These are phyloP conservation scores for Felis chaus DNA, from an alignment of 2,113 vertebrate genomes.

Conservation along the genomic window DNA sequence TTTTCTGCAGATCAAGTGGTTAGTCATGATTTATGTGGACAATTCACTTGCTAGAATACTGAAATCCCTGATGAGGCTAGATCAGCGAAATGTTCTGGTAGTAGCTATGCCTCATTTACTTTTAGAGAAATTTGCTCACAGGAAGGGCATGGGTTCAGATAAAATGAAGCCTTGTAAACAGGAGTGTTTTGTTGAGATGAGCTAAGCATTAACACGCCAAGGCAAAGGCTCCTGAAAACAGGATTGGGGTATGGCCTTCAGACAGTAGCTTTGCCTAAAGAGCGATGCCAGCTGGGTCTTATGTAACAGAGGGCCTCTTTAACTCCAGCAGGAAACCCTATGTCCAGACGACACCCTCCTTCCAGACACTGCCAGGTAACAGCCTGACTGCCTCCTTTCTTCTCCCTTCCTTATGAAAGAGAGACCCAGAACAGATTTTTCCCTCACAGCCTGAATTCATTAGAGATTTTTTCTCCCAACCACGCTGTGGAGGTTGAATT, in stretches of 20 bases:
- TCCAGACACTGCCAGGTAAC: constrained; percentile 59
- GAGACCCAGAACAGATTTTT: constrained; percentile 42
- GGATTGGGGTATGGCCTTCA: background rate
- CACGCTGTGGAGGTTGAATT: constrained; percentile 49
- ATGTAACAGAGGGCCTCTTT: constrained; percentile 64
- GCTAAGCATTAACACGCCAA: background rate
- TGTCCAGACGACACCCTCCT: constrained; percentile 44
- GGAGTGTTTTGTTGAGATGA: background rate
- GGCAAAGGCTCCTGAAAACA: background rate
- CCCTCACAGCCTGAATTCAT: constrained; percentile 63
- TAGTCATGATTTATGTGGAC: background rate
- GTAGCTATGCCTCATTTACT: background rate
- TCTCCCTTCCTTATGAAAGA: background rate
- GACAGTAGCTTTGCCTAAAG: background rate
- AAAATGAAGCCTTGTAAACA: background rate
- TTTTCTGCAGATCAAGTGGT: background rate
- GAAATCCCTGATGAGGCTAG: background rate
- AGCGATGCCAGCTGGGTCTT: background rate
- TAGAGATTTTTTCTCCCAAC: constrained; percentile 46
- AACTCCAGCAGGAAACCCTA: constrained; percentile 65
- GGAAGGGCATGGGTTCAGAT: background rate
- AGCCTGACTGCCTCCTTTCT: constrained; percentile 72
- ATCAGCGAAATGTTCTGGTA: background rate
- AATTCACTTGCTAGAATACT: background rate
- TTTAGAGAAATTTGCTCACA: background rate